Base-by-base conservation (phyloP, 1,140 invertebrate genomes). In the Spodoptera litura region DNA sequence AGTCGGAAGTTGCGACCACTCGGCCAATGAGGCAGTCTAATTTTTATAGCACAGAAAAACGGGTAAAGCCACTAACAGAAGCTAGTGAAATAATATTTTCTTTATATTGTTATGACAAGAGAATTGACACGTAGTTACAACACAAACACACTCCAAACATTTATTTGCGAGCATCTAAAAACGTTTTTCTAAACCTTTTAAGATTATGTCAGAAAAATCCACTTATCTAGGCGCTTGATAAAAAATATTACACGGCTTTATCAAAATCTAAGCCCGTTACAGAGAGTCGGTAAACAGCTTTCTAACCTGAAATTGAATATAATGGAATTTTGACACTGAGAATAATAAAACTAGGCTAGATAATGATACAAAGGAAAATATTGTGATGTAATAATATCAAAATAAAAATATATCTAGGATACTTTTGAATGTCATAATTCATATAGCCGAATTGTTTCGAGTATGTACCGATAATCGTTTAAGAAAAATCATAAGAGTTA, bases 371-470 rank as follows among this genome's bases (percentile, higher is more conserved):
- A 9, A 20, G 6, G 20, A 51, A 68, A n/a, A 68, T 31, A 31
- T 4, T 53, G 49, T 8, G 20, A 52, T 44, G 38, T 44, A 8
- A n/a, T n/a, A n/a, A n/a, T n/a, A n/a, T n/a, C 20, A 2, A 31
- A 68, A 49, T 8, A 25, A 68, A 68, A 68, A 68, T 70, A 70
- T 53, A 31, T n/a, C 49, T 31, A 31, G 3, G 3, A 2, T 31
- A 31, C 10, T 4, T 6, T 44, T 38, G 15, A 25, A 66, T 15
- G 49, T 53, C 44, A 53, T 31, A 51, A 27, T 6, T 53, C 25
- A 3, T 15, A 70, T 12, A 9, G 52, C 15, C 31, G 68, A 71
- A 38, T 71, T 56, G 66, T 71, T 71, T 71, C 68, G 13, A 2
- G 31, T 56, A 71, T 56, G 56, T 35, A 20, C 68, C 3, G 31